These are phyloP conservation scores for Stenichneumon culpator DNA, from an alignment of 2,888 invertebrate species.

Conservation along the genomic window DNA sequence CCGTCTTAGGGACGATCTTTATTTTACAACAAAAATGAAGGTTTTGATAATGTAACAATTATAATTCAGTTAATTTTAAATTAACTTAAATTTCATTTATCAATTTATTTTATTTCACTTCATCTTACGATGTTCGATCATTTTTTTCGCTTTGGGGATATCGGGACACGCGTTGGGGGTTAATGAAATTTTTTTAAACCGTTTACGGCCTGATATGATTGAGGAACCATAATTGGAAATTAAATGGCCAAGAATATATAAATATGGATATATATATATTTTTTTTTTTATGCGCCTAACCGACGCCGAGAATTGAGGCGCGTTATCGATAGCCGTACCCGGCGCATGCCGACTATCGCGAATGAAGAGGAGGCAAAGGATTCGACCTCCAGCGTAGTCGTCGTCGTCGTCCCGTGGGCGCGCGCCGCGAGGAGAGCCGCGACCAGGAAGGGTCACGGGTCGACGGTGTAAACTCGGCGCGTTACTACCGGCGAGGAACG, in stretches of 20 bases:
- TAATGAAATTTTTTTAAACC: not conserved
- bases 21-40: conserved; percentile 8
- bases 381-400: conserved; percentile 44
- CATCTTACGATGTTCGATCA: no score
- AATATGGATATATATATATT: no score
- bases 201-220: not conserved
- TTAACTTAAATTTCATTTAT: not conserved
- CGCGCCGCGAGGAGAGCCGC: conserved; percentile 45
- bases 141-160: no score
- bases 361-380: conserved; percentile 13
- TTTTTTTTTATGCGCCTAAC: not conserved
- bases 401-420: conserved; percentile 17
- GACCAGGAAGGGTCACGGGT: conserved; percentile 74
- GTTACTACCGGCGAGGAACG: conserved; percentile 79
- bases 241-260: not conserved
- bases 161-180: no score
- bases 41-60: not conserved
- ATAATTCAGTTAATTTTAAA: not conserved
- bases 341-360: not conserved
- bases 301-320: not conserved
- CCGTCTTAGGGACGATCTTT: not conserved
- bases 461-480: conserved; percentile 79
- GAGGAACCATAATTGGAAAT: not conserved
- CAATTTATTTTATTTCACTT: not conserved
- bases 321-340: conserved; percentile 16